A percentile compares a stretch with the other conserved stretches of the same genome.
These are phyloP conservation scores for Lontra canadensis DNA, from an alignment of 2,113 vertebrate species.

Conservation along the genomic window DNA sequence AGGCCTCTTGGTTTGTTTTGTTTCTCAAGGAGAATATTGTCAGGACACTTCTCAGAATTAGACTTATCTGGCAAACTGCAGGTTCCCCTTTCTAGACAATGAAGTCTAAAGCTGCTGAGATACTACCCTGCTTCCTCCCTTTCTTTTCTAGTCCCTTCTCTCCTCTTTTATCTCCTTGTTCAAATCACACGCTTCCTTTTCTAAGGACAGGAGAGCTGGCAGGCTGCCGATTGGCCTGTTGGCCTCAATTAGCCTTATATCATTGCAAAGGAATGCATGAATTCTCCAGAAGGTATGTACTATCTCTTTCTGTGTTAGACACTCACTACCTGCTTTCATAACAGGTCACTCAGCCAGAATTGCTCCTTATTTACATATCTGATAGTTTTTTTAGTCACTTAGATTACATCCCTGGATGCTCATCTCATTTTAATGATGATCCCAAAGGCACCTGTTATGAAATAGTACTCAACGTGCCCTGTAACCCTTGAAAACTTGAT, in stretches of 20 bases:
- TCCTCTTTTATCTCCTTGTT: constrained; percentile 75
- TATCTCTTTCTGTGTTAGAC: constrained; percentile 53
- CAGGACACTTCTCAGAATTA: constrained; percentile 60
- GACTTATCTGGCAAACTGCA: constrained; percentile 63
- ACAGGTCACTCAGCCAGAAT: constrained; percentile 58
- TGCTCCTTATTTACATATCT: constrained; percentile 57
- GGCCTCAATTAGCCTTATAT: constrained; percentile 75
- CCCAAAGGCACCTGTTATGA: constrained; percentile 48
- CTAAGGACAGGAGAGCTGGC: constrained; percentile 72
- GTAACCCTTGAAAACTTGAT: constrained; percentile 31
- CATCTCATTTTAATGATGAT: constrained; percentile 61
- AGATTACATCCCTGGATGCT: constrained; percentile 42
- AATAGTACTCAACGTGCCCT: constrained; percentile 14
- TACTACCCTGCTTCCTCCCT: constrained; percentile 75
- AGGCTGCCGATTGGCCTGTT: constrained; percentile 70
- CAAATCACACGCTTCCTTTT: constrained; percentile 77
- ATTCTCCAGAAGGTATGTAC: constrained; percentile 71
- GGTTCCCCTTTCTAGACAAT: constrained; percentile 58
- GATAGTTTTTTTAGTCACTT: constrained; percentile 47
- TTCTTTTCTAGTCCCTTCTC: constrained; percentile 77
- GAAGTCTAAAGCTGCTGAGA: constrained; percentile 63
- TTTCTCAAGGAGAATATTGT: constrained; percentile 55
- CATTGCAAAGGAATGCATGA: constrained; percentile 76
- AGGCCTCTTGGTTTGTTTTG: constrained; percentile 43
- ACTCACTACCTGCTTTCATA: constrained; percentile 58